These are phyloP conservation scores for Moxostoma hubbsi DNA, from an alignment of 2,797 vertebrate genomes.

Conservation along the genomic window DNA sequence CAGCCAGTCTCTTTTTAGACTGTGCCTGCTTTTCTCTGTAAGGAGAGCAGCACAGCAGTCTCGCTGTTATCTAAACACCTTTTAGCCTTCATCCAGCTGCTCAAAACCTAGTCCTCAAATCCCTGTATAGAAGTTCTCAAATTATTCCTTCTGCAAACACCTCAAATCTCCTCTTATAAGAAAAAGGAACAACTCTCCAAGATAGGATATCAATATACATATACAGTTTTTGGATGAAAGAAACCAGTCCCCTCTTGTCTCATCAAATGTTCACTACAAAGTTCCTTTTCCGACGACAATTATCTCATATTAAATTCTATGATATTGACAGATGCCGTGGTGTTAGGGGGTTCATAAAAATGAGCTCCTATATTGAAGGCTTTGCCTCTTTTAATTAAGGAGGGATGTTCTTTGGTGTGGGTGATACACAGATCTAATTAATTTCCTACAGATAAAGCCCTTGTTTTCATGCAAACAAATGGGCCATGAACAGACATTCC, in stretches of 20 bases:
- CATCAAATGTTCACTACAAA: neutral
- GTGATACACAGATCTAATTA: slow-evolving; percentile 56
- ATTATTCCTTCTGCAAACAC: slow-evolving; percentile 26
- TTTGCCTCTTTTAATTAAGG: slow-evolving; percentile 53
- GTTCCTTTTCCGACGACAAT: slow-evolving; percentile 20
- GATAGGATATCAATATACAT: neutral
- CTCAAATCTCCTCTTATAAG: slow-evolving; percentile 31
- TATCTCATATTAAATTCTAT: slow-evolving; percentile 19
- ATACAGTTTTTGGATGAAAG: neutral
- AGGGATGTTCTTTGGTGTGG: slow-evolving; percentile 45
- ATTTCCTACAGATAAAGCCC: slow-evolving; percentile 59
- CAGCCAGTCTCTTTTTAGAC: slow-evolving; percentile 27
- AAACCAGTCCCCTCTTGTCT: neutral
- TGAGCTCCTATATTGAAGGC: slow-evolving; percentile 37
- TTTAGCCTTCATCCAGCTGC: slow-evolving; percentile 35
- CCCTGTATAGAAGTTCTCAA: slow-evolving; percentile 41
- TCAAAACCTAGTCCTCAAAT: slow-evolving; percentile 37
- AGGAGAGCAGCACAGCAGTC: slow-evolving; percentile 22
- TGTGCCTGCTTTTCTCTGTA: slow-evolving; percentile 27
- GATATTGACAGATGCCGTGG: neutral
- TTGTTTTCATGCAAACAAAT: slow-evolving; percentile 64
- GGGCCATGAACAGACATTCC: slow-evolving; percentile 60
- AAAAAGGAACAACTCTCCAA: neutral
- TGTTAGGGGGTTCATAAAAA: slow-evolving; percentile 43
- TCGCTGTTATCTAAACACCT: slow-evolving; percentile 34